Base-by-base conservation (phyloP, 2,888 invertebrate species). In the Drosophila fungiperda region DNA sequence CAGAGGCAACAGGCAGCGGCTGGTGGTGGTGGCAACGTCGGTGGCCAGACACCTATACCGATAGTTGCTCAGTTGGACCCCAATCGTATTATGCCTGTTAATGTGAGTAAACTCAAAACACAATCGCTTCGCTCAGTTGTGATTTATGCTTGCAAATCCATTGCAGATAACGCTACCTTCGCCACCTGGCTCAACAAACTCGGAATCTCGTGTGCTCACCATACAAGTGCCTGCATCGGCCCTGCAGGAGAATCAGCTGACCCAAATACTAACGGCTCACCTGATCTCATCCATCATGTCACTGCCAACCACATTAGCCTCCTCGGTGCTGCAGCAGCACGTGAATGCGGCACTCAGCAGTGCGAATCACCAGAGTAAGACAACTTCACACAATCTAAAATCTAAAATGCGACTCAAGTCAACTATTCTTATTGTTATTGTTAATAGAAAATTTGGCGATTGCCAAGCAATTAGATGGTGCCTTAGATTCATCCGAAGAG, bases 201-300 rank as follows among this genome's bases (percentile, higher is more conserved):
- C 95, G 26, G 95, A 95, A 80, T 92, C 93, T 73, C 95, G 97
- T 73, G 95, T 97, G 52, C 95, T 98, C 68, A 97, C 97, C n/a
- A 97, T 98, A 91, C 97, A 97, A 94, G 97, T 98, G 87, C 97
- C 98, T 71, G 97, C 97, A 32, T 96, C 97, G 15, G 97, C 97
- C 35, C 94, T 98, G 60, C 96, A 96, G 93, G 96, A 96, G 91
- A 95, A 95, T 87, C 95, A 95, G 87, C 91, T 95, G 23, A 95
- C 95, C 80, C 95, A 93, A 92, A 96, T 97, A 63, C 94, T 98
- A 74, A 97, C 97, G 45, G 97, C 97, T 45, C 97, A 98, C 60
- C 96, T 98, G 59, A 97, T 98, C 78, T 96, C 97, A 84, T 97
- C 98, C 8, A 97, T 98, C 40, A 96, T 98, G 95, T 96, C 96